Evolutionary conservation across 2,888 invertebrate species (phyloP).

Genomic region (Apotomis turbidana): DNA sequence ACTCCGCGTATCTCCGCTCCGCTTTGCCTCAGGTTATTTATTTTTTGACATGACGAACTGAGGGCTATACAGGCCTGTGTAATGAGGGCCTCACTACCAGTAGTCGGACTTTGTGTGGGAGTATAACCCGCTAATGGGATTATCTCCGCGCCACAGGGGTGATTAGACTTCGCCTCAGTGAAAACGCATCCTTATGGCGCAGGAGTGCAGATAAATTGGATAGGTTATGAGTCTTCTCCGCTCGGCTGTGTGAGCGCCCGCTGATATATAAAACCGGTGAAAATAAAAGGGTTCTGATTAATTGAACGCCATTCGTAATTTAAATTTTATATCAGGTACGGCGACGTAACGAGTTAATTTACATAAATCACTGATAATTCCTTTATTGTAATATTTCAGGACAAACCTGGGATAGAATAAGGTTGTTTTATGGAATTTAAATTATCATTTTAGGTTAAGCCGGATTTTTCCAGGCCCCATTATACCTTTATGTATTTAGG

Average conservation of each 20-base stretch:
- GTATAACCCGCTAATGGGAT: too few relatives aligned
- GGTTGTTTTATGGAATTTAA: slow-evolving; percentile 36
- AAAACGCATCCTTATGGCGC: too few relatives aligned
- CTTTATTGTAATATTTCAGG: slow-evolving; percentile 41
- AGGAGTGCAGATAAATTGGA: too few relatives aligned
- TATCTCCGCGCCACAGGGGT: too few relatives aligned
- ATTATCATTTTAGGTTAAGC: slow-evolving; percentile 30
- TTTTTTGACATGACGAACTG: too few relatives aligned
- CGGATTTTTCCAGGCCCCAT: neutral
- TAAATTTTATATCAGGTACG: slow-evolving; percentile 42
- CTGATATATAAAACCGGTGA: slow-evolving; percentile 38
- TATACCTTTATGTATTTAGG: slow-evolving; percentile 2
- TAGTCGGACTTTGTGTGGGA: too few relatives aligned
- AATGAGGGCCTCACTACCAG: too few relatives aligned
- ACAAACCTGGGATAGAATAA: slow-evolving; percentile 38
- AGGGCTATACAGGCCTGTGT: too few relatives aligned
- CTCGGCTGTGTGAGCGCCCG: slow-evolving; percentile 11
- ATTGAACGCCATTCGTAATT: slow-evolving; percentile 43
- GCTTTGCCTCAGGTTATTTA: too few relatives aligned
- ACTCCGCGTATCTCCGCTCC: too few relatives aligned
- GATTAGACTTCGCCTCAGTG: too few relatives aligned
- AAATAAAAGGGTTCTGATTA: slow-evolving; percentile 42
- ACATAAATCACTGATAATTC: slow-evolving; percentile 42
- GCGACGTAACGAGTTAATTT: slow-evolving; percentile 41
- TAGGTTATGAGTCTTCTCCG: slow-evolving; percentile 2